Base-by-base conservation (phyloP, 2,113 vertebrate species). In the Gadus chalcogrammus region DNA sequence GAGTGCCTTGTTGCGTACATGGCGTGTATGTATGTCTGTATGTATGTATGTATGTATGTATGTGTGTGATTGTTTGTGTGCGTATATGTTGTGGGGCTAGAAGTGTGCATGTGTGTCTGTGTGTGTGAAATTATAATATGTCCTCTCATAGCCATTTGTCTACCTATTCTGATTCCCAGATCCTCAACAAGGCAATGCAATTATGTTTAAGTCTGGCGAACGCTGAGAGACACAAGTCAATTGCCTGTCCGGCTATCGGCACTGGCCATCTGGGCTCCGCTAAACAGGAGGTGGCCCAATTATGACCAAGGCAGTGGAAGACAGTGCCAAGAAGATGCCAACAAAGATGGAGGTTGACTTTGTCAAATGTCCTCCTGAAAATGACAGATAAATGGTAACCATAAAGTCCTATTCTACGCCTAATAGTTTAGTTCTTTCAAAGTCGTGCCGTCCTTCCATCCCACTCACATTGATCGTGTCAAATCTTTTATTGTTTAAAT, bases 241-340 rank as follows among this genome's bases (percentile, higher is more conserved):
- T 98, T 71, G 83, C 94, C 61, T 95, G 97, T 67, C 94, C 94
- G 55, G 88, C 90, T 18, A 80, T 92, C 16, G 93, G 89, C 3
- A 87, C 89, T 2, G 92, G 91, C 75, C 7, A 0, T 0, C 66
- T 81, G 4, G 0, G 0, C 0, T 80, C 94, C 7, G 0, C 0
- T 2, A 69, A 69, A 24, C 1, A 3, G 1, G 38, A 16, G 15
- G 89, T 72, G 20, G 91, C 93, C 2, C 0, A 58, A 82, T 91
- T 61, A 94, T 97, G 92, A 75, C 72, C 0, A 0, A 35, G 0
- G 84, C 80, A 64, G 85, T 94, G 67, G 6, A 64, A 24, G 0
- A 1, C 0, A 95, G 94, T 82, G 85, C 88, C 15, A 15, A 1
- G 15, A 7, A 0, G 0, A 55, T 0, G 28, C 0, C 0, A 2